Base-by-base conservation (phyloP, 2,888 invertebrate genomes). In the Coelinius sp. region DNA sequence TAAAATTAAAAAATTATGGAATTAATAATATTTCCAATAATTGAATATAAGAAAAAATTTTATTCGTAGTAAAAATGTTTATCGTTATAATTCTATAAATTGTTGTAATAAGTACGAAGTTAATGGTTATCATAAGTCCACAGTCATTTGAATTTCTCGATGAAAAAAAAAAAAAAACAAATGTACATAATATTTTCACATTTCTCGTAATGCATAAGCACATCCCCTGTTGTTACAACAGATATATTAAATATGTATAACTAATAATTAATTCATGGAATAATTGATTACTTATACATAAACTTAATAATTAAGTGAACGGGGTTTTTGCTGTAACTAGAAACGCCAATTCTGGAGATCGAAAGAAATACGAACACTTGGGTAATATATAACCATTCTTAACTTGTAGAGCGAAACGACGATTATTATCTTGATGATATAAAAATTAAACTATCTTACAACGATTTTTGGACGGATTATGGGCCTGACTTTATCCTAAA, bases 381-480 rank as follows among this genome's bases (percentile, higher is more conserved):
- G 10, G 46, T 2, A 20, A 2, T 49, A 49, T 20, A 49, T 49
- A 49, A 20, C 20, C 46, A 49, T 49, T 49, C 20, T 49, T 20
- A 14, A 2, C 46, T 4, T 1, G 20, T 5, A 6, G 5, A 49
- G 20, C 46, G 41, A 41, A 49, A 49, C 20, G 17, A 49, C 46
- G 20, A 49, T 6, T 20, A 20, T 20, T 2, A 17, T 20, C 46
- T 17, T 20, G 17, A 49, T 5, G 17, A 14, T 17, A n/a, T 49
- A 20, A 20, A 10, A 49, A 20, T 6, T 17, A 17, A 6, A 31
- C 17, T 56, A 56, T 17, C 27, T 27, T 56, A 56, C 56, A 31
- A 31, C 31, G n/a, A 53, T 53, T 53, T 56, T 27, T 27, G 59
- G 59, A 59, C 59, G 59, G 59, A 59, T 59, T 35, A 17, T 17